These are phyloP conservation scores for Druon quercuslanigerum DNA, from an alignment of 1,140 invertebrate species.

Conservation along the genomic window DNA sequence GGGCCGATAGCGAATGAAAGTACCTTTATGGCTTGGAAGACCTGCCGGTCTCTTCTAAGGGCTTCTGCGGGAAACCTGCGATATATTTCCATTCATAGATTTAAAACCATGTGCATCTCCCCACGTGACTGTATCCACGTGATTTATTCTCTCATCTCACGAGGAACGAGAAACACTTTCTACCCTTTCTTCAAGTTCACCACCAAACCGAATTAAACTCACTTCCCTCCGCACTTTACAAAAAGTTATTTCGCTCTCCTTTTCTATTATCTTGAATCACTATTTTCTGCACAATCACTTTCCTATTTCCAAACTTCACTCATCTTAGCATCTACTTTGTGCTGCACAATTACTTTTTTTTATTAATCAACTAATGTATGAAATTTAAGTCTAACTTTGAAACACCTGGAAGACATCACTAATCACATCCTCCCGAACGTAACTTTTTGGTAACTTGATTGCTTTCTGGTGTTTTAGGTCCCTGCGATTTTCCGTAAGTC, in stretches of 20 bases:
- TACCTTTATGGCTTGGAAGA: conserved; percentile 73
- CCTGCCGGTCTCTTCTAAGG: conserved; percentile 65
- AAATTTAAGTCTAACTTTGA: conserved; percentile 55
- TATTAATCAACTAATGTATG: too few relatives aligned
- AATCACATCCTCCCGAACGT: too few relatives aligned
- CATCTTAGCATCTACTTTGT: too few relatives aligned
- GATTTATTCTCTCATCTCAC: conserved; percentile 20
- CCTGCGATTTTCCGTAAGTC: too few relatives aligned
- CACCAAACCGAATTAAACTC: not conserved
- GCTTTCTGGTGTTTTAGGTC: too few relatives aligned
- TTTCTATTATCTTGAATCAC: not conserved
- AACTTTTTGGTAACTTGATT: too few relatives aligned
- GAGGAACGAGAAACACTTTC: conserved; percentile 8
- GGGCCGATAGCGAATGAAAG: conserved; percentile 52
- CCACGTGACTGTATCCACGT: conserved; percentile 58
- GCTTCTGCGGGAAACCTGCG: conserved; percentile 71
- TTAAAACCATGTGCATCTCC: conserved; percentile 66
- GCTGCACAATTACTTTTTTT: too few relatives aligned
- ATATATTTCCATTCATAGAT: conserved; percentile 73
- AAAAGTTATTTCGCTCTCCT: not conserved
- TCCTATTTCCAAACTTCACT: too few relatives aligned
- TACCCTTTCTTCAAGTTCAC: not conserved
- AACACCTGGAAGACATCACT: conserved; percentile 51
- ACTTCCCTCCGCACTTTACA: not conserved
- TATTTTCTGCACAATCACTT: too few relatives aligned